phyloP scores from a whole-genome alignment of 2,797 vertebrate genomes.

The Pelodytes ibericus region DNA sequence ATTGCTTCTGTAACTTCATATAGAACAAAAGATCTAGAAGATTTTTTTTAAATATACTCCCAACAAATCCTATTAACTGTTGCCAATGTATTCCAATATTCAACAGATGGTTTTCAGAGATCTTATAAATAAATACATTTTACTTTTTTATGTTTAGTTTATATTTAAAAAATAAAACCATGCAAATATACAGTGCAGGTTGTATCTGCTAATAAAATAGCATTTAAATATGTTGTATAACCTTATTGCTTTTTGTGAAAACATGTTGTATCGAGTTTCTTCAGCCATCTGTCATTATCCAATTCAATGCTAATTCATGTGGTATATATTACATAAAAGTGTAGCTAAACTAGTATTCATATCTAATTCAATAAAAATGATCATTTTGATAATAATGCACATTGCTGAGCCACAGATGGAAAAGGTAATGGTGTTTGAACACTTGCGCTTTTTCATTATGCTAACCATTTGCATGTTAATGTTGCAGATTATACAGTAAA shows the following conservation, averaged over 20 bases:
- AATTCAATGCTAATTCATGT: conserved; percentile 51
- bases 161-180: too few relatives aligned
- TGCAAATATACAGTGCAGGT: too few relatives aligned
- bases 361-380: conserved; percentile 62
- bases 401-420: conserved; percentile 60
- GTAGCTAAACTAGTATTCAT: conserved; percentile 61
- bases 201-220: too few relatives aligned
- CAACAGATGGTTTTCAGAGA: too few relatives aligned
- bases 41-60: too few relatives aligned
- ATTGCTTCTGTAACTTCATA: too few relatives aligned
- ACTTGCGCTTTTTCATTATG: conserved; percentile 49
- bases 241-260: conserved; percentile 41
- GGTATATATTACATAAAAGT: conserved; percentile 56
- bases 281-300: conserved; percentile 47
- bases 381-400: conserved; percentile 60
- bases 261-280: conserved; percentile 47
- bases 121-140: too few relatives aligned
- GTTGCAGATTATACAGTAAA: conserved; percentile 64
- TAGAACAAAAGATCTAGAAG: too few relatives aligned
- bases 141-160: too few relatives aligned
- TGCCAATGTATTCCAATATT: too few relatives aligned
- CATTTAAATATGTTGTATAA: too few relatives aligned
- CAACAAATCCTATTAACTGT: too few relatives aligned
- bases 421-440: conserved; percentile 62
- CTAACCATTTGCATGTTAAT: conserved; percentile 61